Base-by-base conservation (phyloP, 1,140 invertebrate genomes). In the Metaphire vulgaris region DNA sequence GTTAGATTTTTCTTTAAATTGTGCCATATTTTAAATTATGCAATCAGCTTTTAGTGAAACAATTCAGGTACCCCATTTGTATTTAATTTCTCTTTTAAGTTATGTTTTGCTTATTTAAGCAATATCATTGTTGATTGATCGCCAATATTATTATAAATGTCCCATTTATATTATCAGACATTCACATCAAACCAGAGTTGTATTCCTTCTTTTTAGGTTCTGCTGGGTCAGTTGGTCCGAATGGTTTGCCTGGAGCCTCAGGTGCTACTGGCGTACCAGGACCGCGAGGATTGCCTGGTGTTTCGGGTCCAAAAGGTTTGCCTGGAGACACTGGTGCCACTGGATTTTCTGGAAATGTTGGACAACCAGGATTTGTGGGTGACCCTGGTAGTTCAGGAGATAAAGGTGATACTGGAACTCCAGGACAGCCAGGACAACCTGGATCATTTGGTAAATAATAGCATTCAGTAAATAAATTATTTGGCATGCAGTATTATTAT, bases 161-260 rank as follows among this genome's bases (percentile, higher is more conserved):
- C n/a, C n/a, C n/a, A n/a, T n/a, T n/a, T n/a, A n/a, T n/a, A n/a
- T n/a, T n/a, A n/a, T n/a, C n/a, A n/a, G n/a, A n/a, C n/a, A n/a
- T n/a, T n/a, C n/a, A n/a, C n/a, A n/a, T n/a, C n/a, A n/a, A n/a
- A n/a, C n/a, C n/a, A n/a, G n/a, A n/a, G n/a, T n/a, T n/a, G n/a
- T n/a, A n/a, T n/a, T n/a, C n/a, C n/a, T n/a, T n/a, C n/a, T n/a
- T 68, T 29, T 79, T 73, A 85, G 89, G 89, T 76, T 79, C 77
- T 28, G 81, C 80, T 26, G 91, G 91, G 76, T 66, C 82, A 26
- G 84, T 85, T 33, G 90, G 90, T 1, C 33, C 68, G 21, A 26
- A 34, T 28, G 77, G 77, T 29, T 28, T 65, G 21, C 28, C 41
- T 72, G 77, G 77, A 21, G 65, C n/a, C 21, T 28, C 75, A 70